These are phyloP conservation scores for Octonoba sinensis DNA, from an alignment of 2,888 invertebrate species.

Conservation along the genomic window DNA sequence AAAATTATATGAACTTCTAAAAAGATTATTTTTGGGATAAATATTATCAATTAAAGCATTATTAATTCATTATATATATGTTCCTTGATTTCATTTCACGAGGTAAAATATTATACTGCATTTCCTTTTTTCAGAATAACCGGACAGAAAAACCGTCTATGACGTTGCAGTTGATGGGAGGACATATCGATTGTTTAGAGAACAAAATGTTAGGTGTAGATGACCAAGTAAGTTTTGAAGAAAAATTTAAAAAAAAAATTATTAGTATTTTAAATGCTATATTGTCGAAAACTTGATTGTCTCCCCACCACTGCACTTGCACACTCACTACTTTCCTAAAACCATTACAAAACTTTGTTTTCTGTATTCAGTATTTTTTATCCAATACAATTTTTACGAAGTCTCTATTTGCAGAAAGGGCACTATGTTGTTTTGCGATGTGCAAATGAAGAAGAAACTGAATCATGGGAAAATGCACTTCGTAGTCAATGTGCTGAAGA, in stretches of 20 bases:
- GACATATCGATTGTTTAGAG: conserved; percentile 73
- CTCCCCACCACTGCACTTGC: not conserved
- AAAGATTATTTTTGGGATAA: no score
- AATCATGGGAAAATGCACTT: conserved; percentile 74
- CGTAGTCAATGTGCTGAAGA: conserved; percentile 73
- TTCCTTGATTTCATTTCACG: not conserved
- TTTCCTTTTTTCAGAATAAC: conserved; percentile 69
- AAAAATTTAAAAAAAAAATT: not conserved
- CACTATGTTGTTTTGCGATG: conserved; percentile 74
- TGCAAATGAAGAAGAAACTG: conserved; percentile 71
- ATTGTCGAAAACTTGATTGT: not conserved
- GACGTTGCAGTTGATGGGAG: conserved; percentile 74
- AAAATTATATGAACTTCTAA: no score
- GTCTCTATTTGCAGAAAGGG: conserved; percentile 71
- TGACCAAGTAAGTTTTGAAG: conserved; percentile 72
- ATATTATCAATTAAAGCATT: no score
- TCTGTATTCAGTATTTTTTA: not conserved
- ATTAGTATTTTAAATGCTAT: not conserved
- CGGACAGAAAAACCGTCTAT: conserved; percentile 72
- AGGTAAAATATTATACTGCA: not conserved
- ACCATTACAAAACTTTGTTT: not conserved
- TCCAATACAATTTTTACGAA: not conserved
- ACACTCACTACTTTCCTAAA: not conserved
- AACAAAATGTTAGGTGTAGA: conserved; percentile 73
- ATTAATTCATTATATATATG: not conserved